A percentile compares a stretch with the other conserved stretches of the same genome.
phyloP scores from a whole-genome alignment of 1,140 invertebrate species.

The Pseudomyrmex gracilis region DNA sequence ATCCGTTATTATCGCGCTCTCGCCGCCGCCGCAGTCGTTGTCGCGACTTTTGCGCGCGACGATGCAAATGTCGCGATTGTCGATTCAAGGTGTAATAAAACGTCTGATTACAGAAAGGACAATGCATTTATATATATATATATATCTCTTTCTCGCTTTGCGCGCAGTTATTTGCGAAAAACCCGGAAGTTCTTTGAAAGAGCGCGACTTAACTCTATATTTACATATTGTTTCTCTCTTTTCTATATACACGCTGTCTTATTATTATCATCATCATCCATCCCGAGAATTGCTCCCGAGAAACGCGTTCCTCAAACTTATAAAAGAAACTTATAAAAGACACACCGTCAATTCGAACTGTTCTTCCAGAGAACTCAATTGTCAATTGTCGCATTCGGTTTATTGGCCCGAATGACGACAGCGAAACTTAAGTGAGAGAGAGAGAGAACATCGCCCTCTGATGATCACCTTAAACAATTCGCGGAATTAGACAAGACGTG shows the following conservation, averaged over 20 bases:
- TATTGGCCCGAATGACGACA: conserved; percentile 33
- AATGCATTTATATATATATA: not conserved
- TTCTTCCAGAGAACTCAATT: conserved; percentile 10
- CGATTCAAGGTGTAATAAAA: not conserved
- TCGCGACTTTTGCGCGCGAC: not conserved
- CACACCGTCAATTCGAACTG: not conserved
- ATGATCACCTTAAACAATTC: conserved; percentile 26
- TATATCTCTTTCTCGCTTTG: not conserved
- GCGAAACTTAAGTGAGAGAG: not conserved
- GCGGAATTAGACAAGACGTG: conserved; percentile 32
- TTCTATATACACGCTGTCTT: not conserved
- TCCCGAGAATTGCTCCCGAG: not conserved
- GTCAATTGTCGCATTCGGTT: conserved; percentile 13
- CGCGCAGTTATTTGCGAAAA: too few relatives aligned
- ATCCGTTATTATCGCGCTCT: conserved; percentile 40
- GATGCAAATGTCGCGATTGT: conserved; percentile 28
- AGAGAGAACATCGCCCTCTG: not conserved
- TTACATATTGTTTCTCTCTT: not conserved
- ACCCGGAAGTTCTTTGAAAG: not conserved
- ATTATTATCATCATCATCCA: too few relatives aligned
- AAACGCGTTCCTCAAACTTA: not conserved
- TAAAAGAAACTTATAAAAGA: not conserved
- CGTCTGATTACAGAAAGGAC: not conserved
- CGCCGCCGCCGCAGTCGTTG: not conserved
- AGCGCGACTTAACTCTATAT: not conserved